Evolutionary conservation across 2,888 invertebrate genomes (phyloP).

Genomic region (Poecilobothrus nobilitatus): DNA sequence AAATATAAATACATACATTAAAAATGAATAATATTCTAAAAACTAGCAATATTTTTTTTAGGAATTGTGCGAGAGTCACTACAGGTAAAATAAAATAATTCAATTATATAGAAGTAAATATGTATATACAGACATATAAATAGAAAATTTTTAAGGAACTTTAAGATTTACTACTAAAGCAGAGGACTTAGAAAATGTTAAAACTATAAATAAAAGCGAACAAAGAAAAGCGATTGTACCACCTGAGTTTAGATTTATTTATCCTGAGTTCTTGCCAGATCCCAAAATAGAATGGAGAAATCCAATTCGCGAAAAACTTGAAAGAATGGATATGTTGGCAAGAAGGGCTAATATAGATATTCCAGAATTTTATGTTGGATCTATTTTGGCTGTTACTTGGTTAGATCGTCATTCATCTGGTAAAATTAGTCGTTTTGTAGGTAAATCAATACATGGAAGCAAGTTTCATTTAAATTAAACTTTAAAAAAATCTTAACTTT

Average conservation of each 20-base stretch:
- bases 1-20: no score
- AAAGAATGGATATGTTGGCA: conserved; percentile 85
- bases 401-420: conserved; percentile 78
- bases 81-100: no score
- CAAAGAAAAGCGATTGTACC: conserved; percentile 35
- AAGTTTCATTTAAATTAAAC: background rate
- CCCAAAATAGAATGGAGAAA: conserved; percentile 73
- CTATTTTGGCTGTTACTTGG: conserved; percentile 77
- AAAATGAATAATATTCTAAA: no score
- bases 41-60: no score
- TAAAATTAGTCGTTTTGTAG: conserved; percentile 62
- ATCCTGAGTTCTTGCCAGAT: conserved; percentile 89
- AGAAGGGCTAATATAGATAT: conserved; percentile 67
- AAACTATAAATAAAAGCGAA: background rate
- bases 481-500: background rate
- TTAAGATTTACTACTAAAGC: background rate
- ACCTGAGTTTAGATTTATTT: conserved; percentile 58
- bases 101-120: no score
- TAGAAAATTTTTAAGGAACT: background rate
- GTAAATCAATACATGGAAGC: conserved; percentile 22
- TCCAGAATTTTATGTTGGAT: conserved; percentile 97
- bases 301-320: conserved; percentile 73
- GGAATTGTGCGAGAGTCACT: no score
- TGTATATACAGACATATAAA: no score
- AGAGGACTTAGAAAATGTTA: background rate